Evolutionary conservation across 2,888 invertebrate genomes (phyloP).

Genomic region (Caenorhabditis sp.): DNA sequence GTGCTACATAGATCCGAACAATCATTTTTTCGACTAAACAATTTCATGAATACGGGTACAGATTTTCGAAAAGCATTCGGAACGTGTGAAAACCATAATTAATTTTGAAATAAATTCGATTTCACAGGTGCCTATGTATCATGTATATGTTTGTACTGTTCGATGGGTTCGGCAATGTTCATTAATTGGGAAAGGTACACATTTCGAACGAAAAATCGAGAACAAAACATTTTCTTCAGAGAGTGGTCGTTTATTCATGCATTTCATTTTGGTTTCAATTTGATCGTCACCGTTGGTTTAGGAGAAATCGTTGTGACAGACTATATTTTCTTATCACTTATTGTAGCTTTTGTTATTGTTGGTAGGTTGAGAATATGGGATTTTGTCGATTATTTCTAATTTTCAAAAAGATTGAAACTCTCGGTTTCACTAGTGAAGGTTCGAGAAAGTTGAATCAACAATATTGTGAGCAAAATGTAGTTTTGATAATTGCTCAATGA

Average conservation of each 20-base stretch:
- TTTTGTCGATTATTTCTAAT: no score
- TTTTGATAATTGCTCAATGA: no score
- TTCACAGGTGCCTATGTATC: slow-evolving; percentile 70
- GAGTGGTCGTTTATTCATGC: slow-evolving; percentile 71
- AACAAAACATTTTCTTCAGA: slow-evolving; percentile 24
- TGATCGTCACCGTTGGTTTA: slow-evolving; percentile 71
- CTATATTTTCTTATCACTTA: slow-evolving; percentile 68
- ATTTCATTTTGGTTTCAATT: slow-evolving; percentile 71
- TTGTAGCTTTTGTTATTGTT: slow-evolving; percentile 71
- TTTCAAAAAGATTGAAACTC: no score
- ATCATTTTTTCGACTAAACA: no score
- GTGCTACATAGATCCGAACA: no score
- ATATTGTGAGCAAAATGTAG: no score
- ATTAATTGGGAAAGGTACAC: slow-evolving; percentile 69
- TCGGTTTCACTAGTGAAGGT: no score
- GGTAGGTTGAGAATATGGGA: slow-evolving; percentile 49
- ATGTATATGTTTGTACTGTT: slow-evolving; percentile 70
- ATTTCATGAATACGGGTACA: no score
- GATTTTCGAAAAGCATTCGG: no score
- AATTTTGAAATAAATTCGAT: not conserved
- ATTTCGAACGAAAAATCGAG: not conserved
- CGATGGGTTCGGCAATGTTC: slow-evolving; percentile 70
- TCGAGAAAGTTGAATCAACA: no score
- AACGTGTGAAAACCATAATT: no score
- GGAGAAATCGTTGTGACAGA: slow-evolving; percentile 70